Percentiles rank a stretch among this genome's conserved stretches.
phyloP scores from a whole-genome alignment of 2,113 vertebrate genomes.

The Neodon shergylaensis region DNA sequence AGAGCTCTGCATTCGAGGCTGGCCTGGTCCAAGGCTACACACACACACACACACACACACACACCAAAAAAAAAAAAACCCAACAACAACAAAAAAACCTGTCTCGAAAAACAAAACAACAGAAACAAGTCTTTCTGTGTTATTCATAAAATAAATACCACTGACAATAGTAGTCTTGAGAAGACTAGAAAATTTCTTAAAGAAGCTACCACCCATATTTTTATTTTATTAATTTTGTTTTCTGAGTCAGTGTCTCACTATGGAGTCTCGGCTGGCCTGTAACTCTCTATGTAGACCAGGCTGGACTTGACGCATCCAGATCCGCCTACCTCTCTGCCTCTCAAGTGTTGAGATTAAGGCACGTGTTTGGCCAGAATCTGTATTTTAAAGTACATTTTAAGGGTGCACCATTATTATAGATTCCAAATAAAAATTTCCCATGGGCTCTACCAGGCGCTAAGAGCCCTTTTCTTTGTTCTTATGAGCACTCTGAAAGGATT shows the following conservation, averaged over 20 bases:
- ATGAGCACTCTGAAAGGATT: background rate
- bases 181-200: conserved; percentile 26
- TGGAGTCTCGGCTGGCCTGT: background rate
- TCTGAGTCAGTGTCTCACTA: background rate
- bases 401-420: background rate
- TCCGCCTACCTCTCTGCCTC: background rate
- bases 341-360: background rate
- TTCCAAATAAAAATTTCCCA: background rate
- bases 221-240: background rate
- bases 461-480: background rate
- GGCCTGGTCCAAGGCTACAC: background rate
- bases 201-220: background rate
- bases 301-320: background rate
- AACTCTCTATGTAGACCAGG: background rate
- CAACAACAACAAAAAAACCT: too few species aligned
- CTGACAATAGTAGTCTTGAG: background rate
- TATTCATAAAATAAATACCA: background rate
- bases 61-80: too few species aligned
- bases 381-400: background rate
- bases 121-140: background rate
- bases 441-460: background rate
- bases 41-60: too few species aligned
- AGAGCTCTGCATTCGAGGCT: background rate
- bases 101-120: too few species aligned
- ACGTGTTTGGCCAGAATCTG: background rate